These are phyloP conservation scores for Criorhina ranunculi DNA, from an alignment of 2,888 invertebrate species.

Conservation along the genomic window DNA sequence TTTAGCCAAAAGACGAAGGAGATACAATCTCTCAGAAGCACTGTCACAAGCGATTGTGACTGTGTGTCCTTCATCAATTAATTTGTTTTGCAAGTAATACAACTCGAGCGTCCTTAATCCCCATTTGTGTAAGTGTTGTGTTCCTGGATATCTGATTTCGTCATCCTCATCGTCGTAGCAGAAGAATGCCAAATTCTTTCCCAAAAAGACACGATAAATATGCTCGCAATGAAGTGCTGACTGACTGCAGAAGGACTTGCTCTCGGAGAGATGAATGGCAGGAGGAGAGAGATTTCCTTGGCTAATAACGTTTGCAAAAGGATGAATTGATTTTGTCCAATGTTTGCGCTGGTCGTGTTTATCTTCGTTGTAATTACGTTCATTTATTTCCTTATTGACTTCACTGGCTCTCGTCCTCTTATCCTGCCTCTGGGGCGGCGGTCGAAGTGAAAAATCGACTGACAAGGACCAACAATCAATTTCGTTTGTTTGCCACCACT, in stretches of 20 bases:
- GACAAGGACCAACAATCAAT: constrained; percentile 78
- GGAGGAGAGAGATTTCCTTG: constrained; percentile 5
- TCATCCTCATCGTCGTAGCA: constrained; percentile 37
- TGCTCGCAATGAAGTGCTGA: constrained; percentile 74
- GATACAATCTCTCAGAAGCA: constrained; percentile 57
- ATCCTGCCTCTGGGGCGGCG: constrained; percentile 15
- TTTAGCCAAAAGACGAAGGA: constrained; percentile 64
- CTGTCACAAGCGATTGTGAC: constrained; percentile 75
- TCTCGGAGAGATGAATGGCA: constrained; percentile 70
- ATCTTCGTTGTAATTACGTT: constrained; percentile 79
- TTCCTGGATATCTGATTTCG: constrained; percentile 76
- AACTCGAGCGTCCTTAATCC: constrained; percentile 78
- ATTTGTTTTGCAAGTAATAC: constrained; percentile 78
- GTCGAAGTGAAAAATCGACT: constrained; percentile 78
- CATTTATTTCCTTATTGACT: constrained; percentile 79
- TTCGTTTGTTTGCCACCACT: constrained; percentile 63
- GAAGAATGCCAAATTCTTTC: constrained; percentile 63
- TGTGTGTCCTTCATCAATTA: constrained; percentile 78
- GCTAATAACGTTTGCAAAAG: constrained; percentile 75
- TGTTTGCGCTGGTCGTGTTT: constrained; percentile 77
- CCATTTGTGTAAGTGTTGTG: constrained; percentile 77
- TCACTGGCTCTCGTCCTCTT: constrained; percentile 62
- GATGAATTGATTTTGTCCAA: constrained; percentile 76
- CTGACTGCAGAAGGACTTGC: constrained; percentile 72
- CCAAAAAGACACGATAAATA: constrained; percentile 71